Conservation (phyloP, 2,113 vertebrate species). For the Sorex fumeus region DNA sequence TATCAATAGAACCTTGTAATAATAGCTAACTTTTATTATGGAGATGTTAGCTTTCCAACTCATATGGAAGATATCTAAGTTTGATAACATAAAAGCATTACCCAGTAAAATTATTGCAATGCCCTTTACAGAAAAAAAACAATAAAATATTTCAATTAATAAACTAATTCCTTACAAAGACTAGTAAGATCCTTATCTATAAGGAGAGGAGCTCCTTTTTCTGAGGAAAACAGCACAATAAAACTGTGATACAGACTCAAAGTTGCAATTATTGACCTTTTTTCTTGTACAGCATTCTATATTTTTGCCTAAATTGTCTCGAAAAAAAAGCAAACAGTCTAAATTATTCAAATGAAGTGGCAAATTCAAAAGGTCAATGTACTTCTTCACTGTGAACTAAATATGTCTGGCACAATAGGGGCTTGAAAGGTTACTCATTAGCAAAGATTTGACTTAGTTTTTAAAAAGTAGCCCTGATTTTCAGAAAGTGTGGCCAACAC, state of each 20-base stretch:
- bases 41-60: slow-evolving; percentile 28
- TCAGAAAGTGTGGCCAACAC: slow-evolving; percentile 48
- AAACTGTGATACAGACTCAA: not conserved
- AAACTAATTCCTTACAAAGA: not conserved
- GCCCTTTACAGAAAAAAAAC: slow-evolving; percentile 1
- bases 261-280: slow-evolving; percentile 9
- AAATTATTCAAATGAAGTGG: slow-evolving; percentile 70
- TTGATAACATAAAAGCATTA: slow-evolving; percentile 20
- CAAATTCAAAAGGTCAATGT: slow-evolving; percentile 59
- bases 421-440: slow-evolving; percentile 46
- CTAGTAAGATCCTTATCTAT: not conserved
- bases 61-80: not conserved
- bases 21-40: not conserved
- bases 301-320: slow-evolving; percentile 46
- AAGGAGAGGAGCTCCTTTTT: not conserved
- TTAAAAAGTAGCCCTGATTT: slow-evolving; percentile 18
- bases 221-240: slow-evolving; percentile 35
- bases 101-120: not conserved
- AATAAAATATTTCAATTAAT: not conserved
- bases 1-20: not conserved
- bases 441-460: slow-evolving; percentile 60
- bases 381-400: slow-evolving; percentile 55
- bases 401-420: slow-evolving; percentile 29
- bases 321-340: slow-evolving; percentile 58
- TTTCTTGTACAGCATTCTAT: not conserved